Conservation (phyloP, 2,797 vertebrate genomes). For the Clarias platycephalus region DNA sequence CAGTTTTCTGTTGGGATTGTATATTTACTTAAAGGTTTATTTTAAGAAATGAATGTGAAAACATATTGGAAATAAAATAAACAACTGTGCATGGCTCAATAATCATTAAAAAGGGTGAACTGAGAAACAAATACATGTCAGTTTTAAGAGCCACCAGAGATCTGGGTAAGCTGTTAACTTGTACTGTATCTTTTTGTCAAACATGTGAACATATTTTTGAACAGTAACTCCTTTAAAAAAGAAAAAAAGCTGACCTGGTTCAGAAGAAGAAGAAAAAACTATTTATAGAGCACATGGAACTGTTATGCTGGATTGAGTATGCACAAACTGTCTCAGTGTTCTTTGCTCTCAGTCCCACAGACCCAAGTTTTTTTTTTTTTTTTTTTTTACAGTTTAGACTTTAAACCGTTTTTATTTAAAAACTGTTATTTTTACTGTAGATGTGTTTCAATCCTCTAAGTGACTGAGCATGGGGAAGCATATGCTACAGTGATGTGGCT, state of each 20-base stretch:
- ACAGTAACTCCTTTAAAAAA: neutral
- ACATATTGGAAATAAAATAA: constrained; percentile 75
- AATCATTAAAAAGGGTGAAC: neutral
- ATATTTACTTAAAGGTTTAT: constrained; percentile 76
- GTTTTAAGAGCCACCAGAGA: neutral
- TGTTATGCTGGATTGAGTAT: neutral
- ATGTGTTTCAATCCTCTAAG: neutral
- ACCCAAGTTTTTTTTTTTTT: neutral
- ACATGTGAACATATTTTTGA: neutral
- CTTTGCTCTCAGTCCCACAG: neutral
- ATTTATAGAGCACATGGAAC: neutral
- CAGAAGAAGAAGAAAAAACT: neutral
- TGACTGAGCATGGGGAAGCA: neutral
- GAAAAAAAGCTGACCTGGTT: neutral
- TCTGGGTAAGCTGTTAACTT: neutral
- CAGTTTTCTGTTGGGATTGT: constrained; percentile 66
- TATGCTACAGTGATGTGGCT: neutral
- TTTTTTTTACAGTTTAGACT: neutral
- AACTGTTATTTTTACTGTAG: neutral
- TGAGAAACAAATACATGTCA: neutral
- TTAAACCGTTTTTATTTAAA: neutral
- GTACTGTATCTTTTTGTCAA: neutral
- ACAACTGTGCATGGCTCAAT: constrained; percentile 52
- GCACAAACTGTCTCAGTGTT: constrained; percentile 14
- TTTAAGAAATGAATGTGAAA: constrained; percentile 70